Evolutionary conservation across 2,113 vertebrate species (phyloP), one percentile per base, ranked within the genome.

Genomic region (Hassar affinis): DNA sequence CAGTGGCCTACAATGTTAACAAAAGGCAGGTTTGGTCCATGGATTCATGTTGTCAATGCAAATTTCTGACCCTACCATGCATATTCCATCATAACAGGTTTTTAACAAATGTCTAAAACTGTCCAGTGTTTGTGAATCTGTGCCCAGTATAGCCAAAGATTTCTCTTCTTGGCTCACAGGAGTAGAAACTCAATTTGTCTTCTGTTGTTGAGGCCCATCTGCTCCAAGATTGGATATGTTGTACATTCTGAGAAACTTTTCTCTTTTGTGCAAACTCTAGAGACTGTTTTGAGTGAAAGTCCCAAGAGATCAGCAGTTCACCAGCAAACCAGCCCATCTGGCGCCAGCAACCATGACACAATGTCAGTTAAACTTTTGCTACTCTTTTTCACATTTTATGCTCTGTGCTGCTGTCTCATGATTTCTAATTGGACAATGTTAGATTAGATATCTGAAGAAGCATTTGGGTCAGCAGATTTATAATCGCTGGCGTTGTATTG

Each of bases 281-380:
- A 71, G n/a, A 74, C 47, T n/a, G n/a, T 17, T 74, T 11, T 74
- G 71, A 71, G 11, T 45, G 66, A 71, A 69, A 45, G 45, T 42
- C 66, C 4, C 38, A 42, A 20, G 66, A 69, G 66, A 45, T 45
- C 66, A 69, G 18, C 18, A 38, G 33, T 68, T 38, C 33, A 38
- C 9, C 1, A 20, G 33, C 17, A 68, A 38, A n/a, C 22, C 22
- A 71, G 27, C 6, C 47, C 45, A 74, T 51, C 25, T 49, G 12
- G 25, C 20, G 4, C 38, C 38, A 69, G 25, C 66, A 47, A 49
- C 25, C 12, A 47, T 72, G 12, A 22, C 42, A 72, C 42, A 49
- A 47, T 49, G 35, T 20, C 35, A 38, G 7, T 11, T 64, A 64
- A 38, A 35, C 33, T 68, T 35, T 38, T 66, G 33, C 7, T 35